These are phyloP conservation scores for Siniperca chuatsi DNA, from an alignment of 2,113 vertebrate species.

Conservation along the genomic window DNA sequence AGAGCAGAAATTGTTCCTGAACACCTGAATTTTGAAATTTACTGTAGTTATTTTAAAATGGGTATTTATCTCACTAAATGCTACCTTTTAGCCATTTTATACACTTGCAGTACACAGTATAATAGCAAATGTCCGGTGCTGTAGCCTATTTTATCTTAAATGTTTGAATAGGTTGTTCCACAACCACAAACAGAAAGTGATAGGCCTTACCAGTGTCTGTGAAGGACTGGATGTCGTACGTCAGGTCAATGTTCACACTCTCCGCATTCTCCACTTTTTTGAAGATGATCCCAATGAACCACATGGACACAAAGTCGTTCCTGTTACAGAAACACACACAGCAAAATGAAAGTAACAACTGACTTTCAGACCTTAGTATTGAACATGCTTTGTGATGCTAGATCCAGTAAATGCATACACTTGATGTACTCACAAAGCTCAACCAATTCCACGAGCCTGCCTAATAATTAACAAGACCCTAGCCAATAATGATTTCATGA, in stretches of 20 bases:
- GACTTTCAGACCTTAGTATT: not conserved
- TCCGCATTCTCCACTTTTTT: conserved; percentile 95
- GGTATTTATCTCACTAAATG: not conserved
- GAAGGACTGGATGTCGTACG: conserved; percentile 96
- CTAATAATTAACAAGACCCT: not conserved
- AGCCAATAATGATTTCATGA: not conserved
- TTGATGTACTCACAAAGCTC: not conserved
- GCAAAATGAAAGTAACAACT: not conserved
- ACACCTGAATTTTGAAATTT: not conserved
- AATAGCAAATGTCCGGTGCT: not conserved
- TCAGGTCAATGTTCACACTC: conserved; percentile 94
- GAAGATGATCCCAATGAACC: conserved; percentile 98
- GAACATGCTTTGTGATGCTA: not conserved
- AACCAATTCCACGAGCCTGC: not conserved
- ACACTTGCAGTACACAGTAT: not conserved
- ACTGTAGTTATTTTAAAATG: not conserved
- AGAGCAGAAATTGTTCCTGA: not conserved
- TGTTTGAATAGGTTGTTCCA: not conserved
- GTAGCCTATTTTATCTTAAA: not conserved
- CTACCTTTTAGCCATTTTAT: not conserved
- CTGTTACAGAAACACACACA: conserved; percentile 78
- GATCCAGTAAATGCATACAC: not conserved
- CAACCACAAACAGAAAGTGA: not conserved
- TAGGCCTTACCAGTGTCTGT: conserved; percentile 90
- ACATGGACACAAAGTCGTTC: conserved; percentile 92